phyloP scores from a whole-genome alignment of 2,888 invertebrate species.

The Idaea straminata region DNA sequence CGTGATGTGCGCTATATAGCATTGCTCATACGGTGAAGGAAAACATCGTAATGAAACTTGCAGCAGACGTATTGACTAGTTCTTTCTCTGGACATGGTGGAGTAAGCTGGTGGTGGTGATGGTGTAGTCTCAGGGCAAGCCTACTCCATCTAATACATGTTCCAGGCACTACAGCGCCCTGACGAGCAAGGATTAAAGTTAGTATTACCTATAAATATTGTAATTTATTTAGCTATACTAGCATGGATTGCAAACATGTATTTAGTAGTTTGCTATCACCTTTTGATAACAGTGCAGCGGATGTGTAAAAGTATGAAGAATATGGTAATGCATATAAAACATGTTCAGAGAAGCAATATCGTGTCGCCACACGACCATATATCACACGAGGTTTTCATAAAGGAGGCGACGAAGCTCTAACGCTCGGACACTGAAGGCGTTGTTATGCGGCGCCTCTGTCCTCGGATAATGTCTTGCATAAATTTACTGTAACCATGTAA shows the following conservation, averaged over 20 bases:
- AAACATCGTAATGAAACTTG: too few species aligned
- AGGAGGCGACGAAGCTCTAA: conserved; percentile 54
- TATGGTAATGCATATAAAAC: conserved; percentile 55
- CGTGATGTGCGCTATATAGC: too few species aligned
- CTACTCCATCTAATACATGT: too few species aligned
- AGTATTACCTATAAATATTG: neutral
- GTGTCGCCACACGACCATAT: conserved; percentile 65
- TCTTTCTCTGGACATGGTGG: too few species aligned
- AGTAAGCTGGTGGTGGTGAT: too few species aligned
- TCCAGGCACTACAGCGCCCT: too few species aligned
- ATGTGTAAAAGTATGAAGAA: conserved; percentile 37
- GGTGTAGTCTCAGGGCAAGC: too few species aligned
- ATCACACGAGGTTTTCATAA: conserved; percentile 73
- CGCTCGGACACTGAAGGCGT: conserved; percentile 73
- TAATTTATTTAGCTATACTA: neutral
- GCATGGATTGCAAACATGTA: neutral
- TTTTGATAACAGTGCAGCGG: conserved; percentile 3
- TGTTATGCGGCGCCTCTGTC: conserved; percentile 73
- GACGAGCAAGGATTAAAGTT: too few species aligned
- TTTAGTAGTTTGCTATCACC: neutral
- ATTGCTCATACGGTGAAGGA: too few species aligned
- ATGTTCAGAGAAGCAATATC: conserved; percentile 66
- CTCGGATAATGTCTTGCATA: conserved; percentile 78
- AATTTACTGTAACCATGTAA: conserved; percentile 74
- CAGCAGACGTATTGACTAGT: too few species aligned